A percentile compares a stretch with the other conserved stretches of the same genome.
Evolutionary conservation across 2,797 vertebrate species (phyloP).

Genomic region (Bucorvus abyssinicus): DNA sequence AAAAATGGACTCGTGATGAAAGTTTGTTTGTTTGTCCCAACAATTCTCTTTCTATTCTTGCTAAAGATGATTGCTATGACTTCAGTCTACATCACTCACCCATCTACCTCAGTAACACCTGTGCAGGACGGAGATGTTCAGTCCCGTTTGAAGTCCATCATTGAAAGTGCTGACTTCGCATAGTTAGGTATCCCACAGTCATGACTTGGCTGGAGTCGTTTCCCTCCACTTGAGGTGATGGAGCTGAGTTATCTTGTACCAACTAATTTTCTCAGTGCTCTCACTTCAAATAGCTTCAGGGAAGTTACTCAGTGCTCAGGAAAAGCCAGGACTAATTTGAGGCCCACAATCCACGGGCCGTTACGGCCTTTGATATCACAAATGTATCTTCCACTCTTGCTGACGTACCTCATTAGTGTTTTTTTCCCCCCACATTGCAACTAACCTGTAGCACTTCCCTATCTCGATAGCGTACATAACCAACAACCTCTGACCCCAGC

Average conservation of each 20-base stretch:
- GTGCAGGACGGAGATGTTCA: not conserved
- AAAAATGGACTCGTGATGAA: too few relatives aligned
- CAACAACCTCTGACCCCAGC: not conserved
- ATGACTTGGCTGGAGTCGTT: not conserved
- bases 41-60: too few relatives aligned
- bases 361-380: rapidly evolving
- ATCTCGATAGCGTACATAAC: not conserved
- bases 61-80: too few relatives aligned
- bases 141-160: not conserved
- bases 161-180: not conserved
- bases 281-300: not conserved
- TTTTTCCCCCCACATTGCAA: not conserved
- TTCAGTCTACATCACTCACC: too few relatives aligned
- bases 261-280: not conserved
- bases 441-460: not conserved
- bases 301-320: not conserved
- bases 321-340: not conserved
- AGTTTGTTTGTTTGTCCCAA: too few relatives aligned
- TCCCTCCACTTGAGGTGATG: not conserved
- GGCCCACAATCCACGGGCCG: not conserved
- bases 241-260: not conserved
- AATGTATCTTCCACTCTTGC: not conserved
- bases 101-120: too few relatives aligned
- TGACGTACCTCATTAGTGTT: not conserved
- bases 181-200: not conserved